These are phyloP conservation scores for Patella pellucida DNA, from an alignment of 2,888 invertebrate genomes.

Conservation along the genomic window DNA sequence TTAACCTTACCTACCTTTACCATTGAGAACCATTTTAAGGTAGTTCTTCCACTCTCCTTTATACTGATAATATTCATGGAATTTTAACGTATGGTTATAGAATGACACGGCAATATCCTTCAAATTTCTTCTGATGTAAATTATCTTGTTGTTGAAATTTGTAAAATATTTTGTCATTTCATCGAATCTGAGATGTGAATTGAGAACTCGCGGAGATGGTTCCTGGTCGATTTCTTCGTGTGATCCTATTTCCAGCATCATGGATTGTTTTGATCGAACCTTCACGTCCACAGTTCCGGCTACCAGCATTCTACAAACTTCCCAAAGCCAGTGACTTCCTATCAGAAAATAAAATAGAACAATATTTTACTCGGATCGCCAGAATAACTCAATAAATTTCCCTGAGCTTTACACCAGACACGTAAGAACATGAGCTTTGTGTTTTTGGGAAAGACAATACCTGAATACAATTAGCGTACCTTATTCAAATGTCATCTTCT, in stretches of 20 bases:
- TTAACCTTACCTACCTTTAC: slow-evolving; percentile 21
- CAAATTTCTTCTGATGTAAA: slow-evolving; percentile 33
- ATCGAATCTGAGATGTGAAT: slow-evolving; percentile 26
- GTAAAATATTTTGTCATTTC: slow-evolving; percentile 20
- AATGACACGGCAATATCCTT: slow-evolving; percentile 38
- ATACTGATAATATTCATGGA: slow-evolving; percentile 30
- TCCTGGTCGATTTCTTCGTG: slow-evolving; percentile 14
- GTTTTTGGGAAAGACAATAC: too few species aligned
- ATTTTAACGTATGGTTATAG: slow-evolving; percentile 32
- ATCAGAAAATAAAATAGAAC: too few species aligned
- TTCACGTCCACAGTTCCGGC: slow-evolving; percentile 15
- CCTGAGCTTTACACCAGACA: too few species aligned
- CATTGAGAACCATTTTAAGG: slow-evolving; percentile 26
- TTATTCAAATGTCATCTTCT: too few species aligned
- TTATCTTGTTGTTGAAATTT: slow-evolving; percentile 27
- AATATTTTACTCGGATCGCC: too few species aligned
- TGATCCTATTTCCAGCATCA: slow-evolving; percentile 30
- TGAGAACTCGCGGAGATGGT: slow-evolving; percentile 30
- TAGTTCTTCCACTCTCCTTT: slow-evolving; percentile 32
- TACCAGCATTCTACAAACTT: slow-evolving; percentile 27
- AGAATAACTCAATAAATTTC: too few species aligned
- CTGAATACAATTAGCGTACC: too few species aligned
- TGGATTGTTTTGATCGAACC: slow-evolving; percentile 24
- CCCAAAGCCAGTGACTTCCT: slow-evolving; percentile 39
- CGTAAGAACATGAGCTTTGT: too few species aligned